phyloP scores from a whole-genome alignment of 2,113 vertebrate genomes.

The Stictonetta naevosa region DNA sequence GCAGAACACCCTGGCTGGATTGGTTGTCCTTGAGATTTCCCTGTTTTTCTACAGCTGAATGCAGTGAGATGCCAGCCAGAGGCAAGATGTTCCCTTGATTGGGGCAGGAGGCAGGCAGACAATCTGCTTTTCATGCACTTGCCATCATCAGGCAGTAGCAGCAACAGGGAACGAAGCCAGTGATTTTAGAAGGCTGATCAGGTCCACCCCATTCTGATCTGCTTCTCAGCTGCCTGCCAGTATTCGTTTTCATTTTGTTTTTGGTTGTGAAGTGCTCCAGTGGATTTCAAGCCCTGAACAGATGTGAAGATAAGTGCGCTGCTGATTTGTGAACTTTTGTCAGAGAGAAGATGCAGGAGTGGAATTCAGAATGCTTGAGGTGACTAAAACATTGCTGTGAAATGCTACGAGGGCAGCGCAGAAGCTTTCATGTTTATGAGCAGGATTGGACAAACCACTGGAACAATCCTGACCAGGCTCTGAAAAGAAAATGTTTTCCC shows the following conservation, averaged over 20 bases:
- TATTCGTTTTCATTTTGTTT: not conserved
- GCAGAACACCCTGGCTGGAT: constrained; percentile 49
- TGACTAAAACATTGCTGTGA: not conserved
- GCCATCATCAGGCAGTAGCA: not conserved
- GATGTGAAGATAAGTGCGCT: not conserved
- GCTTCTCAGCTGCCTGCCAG: not conserved
- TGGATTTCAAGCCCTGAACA: not conserved
- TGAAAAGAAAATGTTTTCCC: not conserved
- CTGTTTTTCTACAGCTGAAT: constrained; percentile 51
- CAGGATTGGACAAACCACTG: not conserved
- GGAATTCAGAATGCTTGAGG: not conserved
- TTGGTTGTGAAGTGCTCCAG: not conserved
- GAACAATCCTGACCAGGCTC: not conserved
- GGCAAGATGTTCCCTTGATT: constrained; percentile 12
- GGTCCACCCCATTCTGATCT: not conserved
- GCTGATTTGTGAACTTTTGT: not conserved
- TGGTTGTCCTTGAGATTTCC: constrained; percentile 59
- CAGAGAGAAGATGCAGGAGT: not conserved
- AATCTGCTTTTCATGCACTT: constrained; percentile 23
- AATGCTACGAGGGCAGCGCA: not conserved
- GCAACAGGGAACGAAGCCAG: not conserved
- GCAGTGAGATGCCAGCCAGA: constrained; percentile 25
- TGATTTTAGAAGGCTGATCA: not conserved
- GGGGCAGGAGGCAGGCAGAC: not conserved
- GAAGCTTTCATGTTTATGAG: not conserved